Conservation (phyloP, 2,797 vertebrate genomes). For the Gallirallus australis region DNA sequence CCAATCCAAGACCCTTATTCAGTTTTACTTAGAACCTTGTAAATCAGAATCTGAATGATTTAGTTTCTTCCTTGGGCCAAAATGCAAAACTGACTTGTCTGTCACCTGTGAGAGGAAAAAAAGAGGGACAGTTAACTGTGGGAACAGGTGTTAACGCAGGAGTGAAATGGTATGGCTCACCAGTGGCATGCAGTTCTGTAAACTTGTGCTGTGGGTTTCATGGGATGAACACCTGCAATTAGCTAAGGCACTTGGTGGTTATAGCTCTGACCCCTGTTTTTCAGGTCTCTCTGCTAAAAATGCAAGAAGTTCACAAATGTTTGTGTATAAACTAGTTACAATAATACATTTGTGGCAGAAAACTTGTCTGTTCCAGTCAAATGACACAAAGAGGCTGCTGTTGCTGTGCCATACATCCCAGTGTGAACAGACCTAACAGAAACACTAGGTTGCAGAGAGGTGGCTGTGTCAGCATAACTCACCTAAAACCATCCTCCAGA, state of each 20-base stretch:
- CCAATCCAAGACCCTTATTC: not conserved
- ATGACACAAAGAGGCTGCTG: fast-evolving
- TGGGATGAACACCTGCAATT: not conserved
- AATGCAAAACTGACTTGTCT: not conserved
- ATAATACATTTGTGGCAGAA: not conserved
- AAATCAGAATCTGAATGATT: not conserved
- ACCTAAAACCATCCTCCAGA: fast-evolving
- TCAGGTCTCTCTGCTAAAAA: not conserved
- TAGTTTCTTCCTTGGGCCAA: not conserved
- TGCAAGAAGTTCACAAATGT: not conserved
- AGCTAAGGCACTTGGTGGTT: not conserved
- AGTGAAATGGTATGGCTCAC: not conserved
- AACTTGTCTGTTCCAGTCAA: not conserved
- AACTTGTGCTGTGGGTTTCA: not conserved
- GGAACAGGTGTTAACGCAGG: not conserved
- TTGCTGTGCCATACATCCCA: not conserved
- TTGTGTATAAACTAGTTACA: not conserved
- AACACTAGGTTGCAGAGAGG: not conserved
- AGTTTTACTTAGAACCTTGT: not conserved
- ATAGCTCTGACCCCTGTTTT: not conserved
- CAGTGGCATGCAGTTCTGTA: not conserved
- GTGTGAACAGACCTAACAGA: not conserved
- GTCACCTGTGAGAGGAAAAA: not conserved
- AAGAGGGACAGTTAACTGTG: not conserved
- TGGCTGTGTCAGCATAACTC: not conserved